Evolutionary conservation across 2,113 vertebrate genomes (phyloP), one percentile per base, ranked within the genome.

Genomic region (Bambusicola thoracicus): DNA sequence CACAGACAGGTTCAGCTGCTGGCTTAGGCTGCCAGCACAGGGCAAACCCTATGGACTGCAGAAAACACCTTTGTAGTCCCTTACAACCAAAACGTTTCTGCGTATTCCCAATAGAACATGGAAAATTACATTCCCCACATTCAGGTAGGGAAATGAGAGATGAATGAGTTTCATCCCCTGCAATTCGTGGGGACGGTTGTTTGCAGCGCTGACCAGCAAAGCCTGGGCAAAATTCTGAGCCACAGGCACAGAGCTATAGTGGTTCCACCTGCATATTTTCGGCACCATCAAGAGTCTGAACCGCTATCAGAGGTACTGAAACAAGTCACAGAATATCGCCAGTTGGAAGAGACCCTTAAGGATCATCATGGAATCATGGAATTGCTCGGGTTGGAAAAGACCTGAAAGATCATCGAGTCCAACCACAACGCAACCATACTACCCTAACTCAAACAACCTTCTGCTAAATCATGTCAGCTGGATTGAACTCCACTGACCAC

Each of bases 101-200:
- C 4, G 1, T 70, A 13, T n/a, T 73, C 14, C 25, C 61, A 16
- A 4, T 3, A 19, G 24, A 38, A 12, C 20, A 29, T 8, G 34
- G 22, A 30, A n/a, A 63, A 15, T 15, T 62, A 21, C 32, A 40
- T 17, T 4, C 4, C 32, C 40, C 56, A 56, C 18, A 49, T 44
- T 15, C 40, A 61, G 67, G 22, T 1, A 5, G 41, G 59, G n/a
- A 58, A 73, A 68, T 21, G 8, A 25, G 19, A 59, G 55, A 63
- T 36, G 18, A 63, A 2, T 8, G 49, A 94, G 12, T 21, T 63
- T 74, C 20, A 70, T 34, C 36, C 27, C 4, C 18, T 69, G 8
- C 34, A 58, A 29, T 36, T 21, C 67, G 12, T 2, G 2, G 61
- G 56, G 21, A 74, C 10, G 10, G 22, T 43, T 0, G 0, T 43